Percentiles rank a stretch among this genome's conserved stretches.
Conservation (phyloP, 2,113 vertebrate species). For the Petroica traversi region DNA sequence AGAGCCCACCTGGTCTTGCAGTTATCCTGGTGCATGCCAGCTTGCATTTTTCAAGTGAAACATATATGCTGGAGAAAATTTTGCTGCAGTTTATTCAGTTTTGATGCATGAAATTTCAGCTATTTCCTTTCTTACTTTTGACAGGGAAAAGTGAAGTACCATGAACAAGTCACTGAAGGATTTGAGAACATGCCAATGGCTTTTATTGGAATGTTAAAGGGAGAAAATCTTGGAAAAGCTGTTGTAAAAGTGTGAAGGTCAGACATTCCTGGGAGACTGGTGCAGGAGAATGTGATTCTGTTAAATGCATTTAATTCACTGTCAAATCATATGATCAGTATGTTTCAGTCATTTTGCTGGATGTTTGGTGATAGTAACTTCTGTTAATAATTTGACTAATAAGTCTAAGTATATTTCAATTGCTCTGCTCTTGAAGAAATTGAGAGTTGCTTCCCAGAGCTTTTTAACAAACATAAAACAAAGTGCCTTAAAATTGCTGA, state of each 20-base stretch:
- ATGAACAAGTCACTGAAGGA: slow-evolving; percentile 80
- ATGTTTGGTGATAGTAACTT: neutral
- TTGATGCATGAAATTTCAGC: neutral
- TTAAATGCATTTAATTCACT: neutral
- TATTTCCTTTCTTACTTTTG: neutral
- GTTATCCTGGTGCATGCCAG: neutral
- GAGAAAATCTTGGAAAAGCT: slow-evolving; percentile 86
- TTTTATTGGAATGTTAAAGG: slow-evolving; percentile 86
- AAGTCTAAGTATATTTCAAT: neutral
- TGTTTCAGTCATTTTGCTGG: neutral
- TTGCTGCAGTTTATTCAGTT: neutral
- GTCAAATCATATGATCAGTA: neutral
- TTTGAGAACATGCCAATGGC: slow-evolving; percentile 89
- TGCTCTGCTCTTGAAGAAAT: neutral
- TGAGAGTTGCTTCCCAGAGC: neutral
- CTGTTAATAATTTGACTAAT: neutral
- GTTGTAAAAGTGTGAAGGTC: slow-evolving; percentile 76
- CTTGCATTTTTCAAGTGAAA: neutral
- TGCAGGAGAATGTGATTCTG: neutral
- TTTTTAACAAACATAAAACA: neutral
- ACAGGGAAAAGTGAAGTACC: slow-evolving; percentile 83
- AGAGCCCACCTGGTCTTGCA: neutral
- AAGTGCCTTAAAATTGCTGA: neutral
- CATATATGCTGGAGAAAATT: neutral
- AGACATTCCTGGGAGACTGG: neutral